Conservation (phyloP, 2,113 vertebrate genomes). For the Ctenodactylus gundi region DNA sequence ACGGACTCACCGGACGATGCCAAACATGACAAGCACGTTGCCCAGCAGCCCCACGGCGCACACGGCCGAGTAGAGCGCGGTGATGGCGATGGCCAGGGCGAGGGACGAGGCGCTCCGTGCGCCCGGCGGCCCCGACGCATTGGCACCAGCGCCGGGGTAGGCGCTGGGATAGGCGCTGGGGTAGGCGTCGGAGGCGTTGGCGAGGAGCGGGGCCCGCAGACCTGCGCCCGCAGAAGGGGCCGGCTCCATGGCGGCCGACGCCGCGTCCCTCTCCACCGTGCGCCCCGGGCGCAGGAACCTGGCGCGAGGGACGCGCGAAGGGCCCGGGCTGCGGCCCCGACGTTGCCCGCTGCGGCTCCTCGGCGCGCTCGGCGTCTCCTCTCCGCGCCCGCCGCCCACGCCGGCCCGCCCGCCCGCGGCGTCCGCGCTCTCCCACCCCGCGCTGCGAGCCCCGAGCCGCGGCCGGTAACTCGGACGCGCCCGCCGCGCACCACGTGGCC, state of each 20-base stretch:
- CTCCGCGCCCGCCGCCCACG: not conserved
- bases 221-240: constrained; percentile 76
- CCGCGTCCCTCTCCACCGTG: constrained; percentile 55
- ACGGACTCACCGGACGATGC: constrained; percentile 93
- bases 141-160: constrained; percentile 74
- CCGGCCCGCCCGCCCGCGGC: not conserved
- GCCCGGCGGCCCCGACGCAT: constrained; percentile 75
- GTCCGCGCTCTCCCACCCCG: not conserved
- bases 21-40: constrained; percentile 96
- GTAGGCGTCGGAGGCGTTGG: constrained; percentile 80
- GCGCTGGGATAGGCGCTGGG: constrained; percentile 65
- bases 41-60: constrained; percentile 96
- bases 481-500: constrained; percentile 80
- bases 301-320: not conserved
- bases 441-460: not conserved
- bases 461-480: constrained; percentile 61
- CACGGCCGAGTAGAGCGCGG: constrained; percentile 93
- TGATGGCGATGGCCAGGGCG: constrained; percentile 92
- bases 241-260: constrained; percentile 82
- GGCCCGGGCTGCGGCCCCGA: constrained; percentile 36
- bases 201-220: constrained; percentile 74
- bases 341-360: not conserved
- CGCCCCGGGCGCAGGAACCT: constrained; percentile 60
- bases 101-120: constrained; percentile 84
- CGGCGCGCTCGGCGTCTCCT: not conserved